Base-by-base conservation (phyloP, 2,888 invertebrate species). In the Drepana falcataria region DNA sequence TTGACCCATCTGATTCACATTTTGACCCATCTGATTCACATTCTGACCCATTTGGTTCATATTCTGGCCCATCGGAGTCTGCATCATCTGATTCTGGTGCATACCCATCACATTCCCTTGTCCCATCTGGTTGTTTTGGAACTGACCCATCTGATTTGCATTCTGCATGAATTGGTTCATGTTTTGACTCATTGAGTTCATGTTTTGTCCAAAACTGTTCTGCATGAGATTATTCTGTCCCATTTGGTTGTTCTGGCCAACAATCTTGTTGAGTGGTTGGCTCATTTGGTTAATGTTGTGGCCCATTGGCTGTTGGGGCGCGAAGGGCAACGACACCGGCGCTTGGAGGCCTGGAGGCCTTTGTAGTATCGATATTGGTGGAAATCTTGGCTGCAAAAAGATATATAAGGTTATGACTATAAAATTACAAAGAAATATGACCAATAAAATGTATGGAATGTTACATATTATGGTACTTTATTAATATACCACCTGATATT, bases 271-370 rank as follows among this genome's bases (percentile, higher is more conserved):
- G 35, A 83, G 68, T 0, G 80, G 72, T 63, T 82, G 83, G 61
- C 69, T 83, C 71, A 79, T 78, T 69, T 79, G 83, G 21, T 21
- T 21, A 21, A 21, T 21, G 21, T 1, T 21, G 21, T 21, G 21
- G 55, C 70, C 73, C 73, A 82, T 78, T 5, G 76, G 66, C 58
- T 82, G 87, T 61, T 85, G 85, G 0, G 85, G 85, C 0, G 86
- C 90, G 59, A 83, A 90, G 0, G 89, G 87, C 41, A 91, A 64
- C 0, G 89, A 85, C 1, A 88, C 79, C 0, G 89, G 88, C 2
- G 86, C 88, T 59, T 87, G 87, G 0, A 91, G 68, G 0, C 89
- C 89, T 0, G 88, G 89, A 0, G 90, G 89, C 55, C 90, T 72
- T 70, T 91, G 91, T 0, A 91, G 72, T 47, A 91, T 89, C 1